A percentile compares a stretch with the other conserved stretches of the same genome.
Conservation (phyloP, 2,797 vertebrate species). For the Amblyraja radiata region DNA sequence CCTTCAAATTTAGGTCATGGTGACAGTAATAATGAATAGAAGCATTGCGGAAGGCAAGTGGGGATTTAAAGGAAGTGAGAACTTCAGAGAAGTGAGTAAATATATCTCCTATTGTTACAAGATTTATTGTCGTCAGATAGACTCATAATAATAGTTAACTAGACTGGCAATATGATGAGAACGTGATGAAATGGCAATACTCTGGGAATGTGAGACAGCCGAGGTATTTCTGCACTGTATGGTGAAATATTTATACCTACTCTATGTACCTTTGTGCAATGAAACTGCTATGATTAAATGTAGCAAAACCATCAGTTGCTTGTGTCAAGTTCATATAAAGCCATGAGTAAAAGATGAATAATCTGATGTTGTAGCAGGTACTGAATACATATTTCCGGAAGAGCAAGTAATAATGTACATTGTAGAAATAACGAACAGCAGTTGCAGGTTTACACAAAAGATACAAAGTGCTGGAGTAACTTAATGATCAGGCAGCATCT, state of each 20-base stretch:
- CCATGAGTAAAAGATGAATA: background rate
- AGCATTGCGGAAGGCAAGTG: background rate
- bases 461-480: too few relatives aligned
- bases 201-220: background rate
- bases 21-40: constrained; percentile 20
- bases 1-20: constrained; percentile 33
- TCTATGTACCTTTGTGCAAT: background rate
- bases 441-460: too few relatives aligned
- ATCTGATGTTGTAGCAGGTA: background rate
- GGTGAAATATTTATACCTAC: background rate
- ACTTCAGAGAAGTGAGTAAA: background rate
- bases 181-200: background rate
- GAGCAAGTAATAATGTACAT: background rate
- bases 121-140: background rate
- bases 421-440: too few relatives aligned
- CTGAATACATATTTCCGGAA: background rate
- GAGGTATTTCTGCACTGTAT: background rate
- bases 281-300: background rate
- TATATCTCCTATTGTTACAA: background rate
- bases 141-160: background rate
- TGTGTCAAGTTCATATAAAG: background rate
- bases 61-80: constrained; percentile 21
- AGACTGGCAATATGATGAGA: background rate
- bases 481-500: too few relatives aligned
- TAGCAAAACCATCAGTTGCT: background rate